phyloP scores from a whole-genome alignment of 2,888 invertebrate species.

The Ptycholaimellus sp. region DNA sequence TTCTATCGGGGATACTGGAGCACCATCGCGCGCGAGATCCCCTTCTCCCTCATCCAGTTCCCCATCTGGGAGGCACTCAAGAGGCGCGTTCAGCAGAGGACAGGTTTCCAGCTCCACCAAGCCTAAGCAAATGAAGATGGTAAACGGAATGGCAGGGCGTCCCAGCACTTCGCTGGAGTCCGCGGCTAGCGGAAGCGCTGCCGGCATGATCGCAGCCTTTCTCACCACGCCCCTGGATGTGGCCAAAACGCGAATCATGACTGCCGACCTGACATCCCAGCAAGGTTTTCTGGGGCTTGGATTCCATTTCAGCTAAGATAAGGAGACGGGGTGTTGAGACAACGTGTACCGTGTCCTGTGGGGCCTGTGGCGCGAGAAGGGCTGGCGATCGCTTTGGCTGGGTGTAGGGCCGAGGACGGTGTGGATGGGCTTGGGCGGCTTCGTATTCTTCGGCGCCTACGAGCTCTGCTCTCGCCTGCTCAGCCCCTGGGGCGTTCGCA shows the following conservation, averaged over 20 bases:
- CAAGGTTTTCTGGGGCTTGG: constrained; percentile 3
- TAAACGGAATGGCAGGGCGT: too few relatives aligned
- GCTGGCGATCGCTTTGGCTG: constrained; percentile 44
- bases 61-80: constrained; percentile 83
- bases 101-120: too few relatives aligned
- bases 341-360: not conserved
- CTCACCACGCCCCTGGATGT: constrained; percentile 84
- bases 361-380: constrained; percentile 5
- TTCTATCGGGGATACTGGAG: constrained; percentile 38
- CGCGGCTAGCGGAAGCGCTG: constrained; percentile 30
- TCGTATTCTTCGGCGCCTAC: constrained; percentile 79
- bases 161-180: constrained; percentile 19
- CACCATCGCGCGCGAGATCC: constrained; percentile 39
- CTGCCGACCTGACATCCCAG: constrained; percentile 13
- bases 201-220: constrained; percentile 63
- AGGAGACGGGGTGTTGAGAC: constrained; percentile 5
- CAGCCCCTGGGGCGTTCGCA: too few relatives aligned
- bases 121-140: too few relatives aligned
- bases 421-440: constrained; percentile 74
- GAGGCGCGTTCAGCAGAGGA: too few relatives aligned
- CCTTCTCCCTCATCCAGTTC: constrained; percentile 81
- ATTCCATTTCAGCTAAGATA: constrained; percentile 3
- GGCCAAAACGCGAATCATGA: constrained; percentile 89
- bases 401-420: constrained; percentile 57
- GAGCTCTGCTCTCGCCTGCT: constrained; percentile 38